Conservation (phyloP, 2,113 vertebrate species). For the Hystrix brachyura region DNA sequence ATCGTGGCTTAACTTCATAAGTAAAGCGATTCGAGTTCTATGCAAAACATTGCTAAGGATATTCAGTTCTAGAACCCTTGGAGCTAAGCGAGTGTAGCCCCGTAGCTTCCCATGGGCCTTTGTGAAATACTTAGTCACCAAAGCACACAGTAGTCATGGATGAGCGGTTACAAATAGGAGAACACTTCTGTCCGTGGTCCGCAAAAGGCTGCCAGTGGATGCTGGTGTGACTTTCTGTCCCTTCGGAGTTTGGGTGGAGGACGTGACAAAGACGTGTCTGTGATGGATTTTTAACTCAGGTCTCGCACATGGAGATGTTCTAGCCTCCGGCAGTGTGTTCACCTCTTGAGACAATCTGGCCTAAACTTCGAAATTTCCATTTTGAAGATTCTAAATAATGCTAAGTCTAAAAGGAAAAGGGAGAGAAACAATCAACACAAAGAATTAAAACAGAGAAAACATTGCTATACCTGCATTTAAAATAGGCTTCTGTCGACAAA, state of each 20-base stretch:
- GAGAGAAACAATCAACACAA: not conserved
- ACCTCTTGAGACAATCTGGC: not conserved
- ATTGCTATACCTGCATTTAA: conserved; percentile 15
- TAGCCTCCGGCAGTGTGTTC: not conserved
- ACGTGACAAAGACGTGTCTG: not conserved
- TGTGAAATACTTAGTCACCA: not conserved
- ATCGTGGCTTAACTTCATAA: not conserved
- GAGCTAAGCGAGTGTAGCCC: not conserved
- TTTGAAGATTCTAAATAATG: not conserved
- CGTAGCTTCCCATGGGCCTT: not conserved
- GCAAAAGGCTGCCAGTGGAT: accelerated
- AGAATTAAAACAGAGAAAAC: not conserved
- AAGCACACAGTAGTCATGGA: not conserved
- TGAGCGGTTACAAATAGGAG: not conserved
- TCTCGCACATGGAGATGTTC: not conserved
- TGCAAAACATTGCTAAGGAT: not conserved
- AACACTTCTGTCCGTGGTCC: not conserved
- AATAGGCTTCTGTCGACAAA: conserved; percentile 73
- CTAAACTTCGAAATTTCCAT: not conserved
- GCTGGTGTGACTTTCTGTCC: not conserved
- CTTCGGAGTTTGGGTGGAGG: accelerated
- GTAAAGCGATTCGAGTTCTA: not conserved
- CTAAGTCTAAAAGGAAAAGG: not conserved
- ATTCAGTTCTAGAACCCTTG: not conserved
- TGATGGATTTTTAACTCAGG: not conserved